Evolutionary conservation across 2,888 invertebrate species (phyloP).

Genomic region (Mantis religiosa): DNA sequence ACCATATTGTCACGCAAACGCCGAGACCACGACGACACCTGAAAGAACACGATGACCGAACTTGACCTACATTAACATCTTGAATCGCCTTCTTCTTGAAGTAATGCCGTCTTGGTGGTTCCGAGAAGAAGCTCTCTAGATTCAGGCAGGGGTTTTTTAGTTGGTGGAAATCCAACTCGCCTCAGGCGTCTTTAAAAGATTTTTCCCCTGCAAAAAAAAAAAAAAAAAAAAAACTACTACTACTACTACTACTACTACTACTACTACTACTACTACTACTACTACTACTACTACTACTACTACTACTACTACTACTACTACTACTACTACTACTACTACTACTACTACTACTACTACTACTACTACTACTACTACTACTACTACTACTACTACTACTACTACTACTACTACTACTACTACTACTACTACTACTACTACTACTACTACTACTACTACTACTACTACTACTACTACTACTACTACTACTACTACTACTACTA

Average conservation of each 20-base stretch:
- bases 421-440: not conserved
- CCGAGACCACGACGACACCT: too few relatives aligned
- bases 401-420: slow-evolving; percentile 21
- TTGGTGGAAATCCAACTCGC: too few relatives aligned
- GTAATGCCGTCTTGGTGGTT: too few relatives aligned
- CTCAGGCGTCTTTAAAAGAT: too few relatives aligned
- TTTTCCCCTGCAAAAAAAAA: too few relatives aligned
- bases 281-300: not conserved
- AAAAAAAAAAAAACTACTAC: too few relatives aligned
- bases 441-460: not conserved
- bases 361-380: not conserved
- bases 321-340: not conserved
- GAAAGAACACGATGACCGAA: too few relatives aligned
- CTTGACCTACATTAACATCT: too few relatives aligned
- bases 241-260: not conserved
- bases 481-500: slow-evolving; percentile 14
- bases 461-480: slow-evolving; percentile 22
- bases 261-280: not conserved
- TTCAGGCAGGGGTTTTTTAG: too few relatives aligned
- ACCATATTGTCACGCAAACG: too few relatives aligned
- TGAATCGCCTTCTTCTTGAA: too few relatives aligned
- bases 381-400: slow-evolving; percentile 28
- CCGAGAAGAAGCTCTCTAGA: too few relatives aligned
- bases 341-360: not conserved
- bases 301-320: slow-evolving; percentile 28